A percentile compares a stretch with the other conserved stretches of the same genome.
Evolutionary conservation across 2,888 invertebrate species (phyloP).

Genomic region (Mythimna lalbum): DNA sequence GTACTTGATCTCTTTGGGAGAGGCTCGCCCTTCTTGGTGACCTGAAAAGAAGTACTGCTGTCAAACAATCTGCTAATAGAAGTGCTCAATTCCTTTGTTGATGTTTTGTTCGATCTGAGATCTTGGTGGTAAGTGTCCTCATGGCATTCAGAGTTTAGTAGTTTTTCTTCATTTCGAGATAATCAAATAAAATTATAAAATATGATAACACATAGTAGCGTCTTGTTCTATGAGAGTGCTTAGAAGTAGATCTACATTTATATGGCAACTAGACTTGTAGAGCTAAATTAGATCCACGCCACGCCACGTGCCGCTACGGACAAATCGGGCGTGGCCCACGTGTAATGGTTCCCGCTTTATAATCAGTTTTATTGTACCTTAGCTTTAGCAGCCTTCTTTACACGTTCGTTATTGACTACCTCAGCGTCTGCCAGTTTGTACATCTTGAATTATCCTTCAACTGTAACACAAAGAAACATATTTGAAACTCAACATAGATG

Average conservation of each 20-base stretch:
- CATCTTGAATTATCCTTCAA: constrained; percentile 98
- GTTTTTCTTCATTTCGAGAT: constrained; percentile 82
- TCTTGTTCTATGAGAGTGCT: background rate
- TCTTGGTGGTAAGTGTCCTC: constrained; percentile 89
- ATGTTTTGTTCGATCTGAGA: constrained; percentile 83
- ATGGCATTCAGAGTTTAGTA: constrained; percentile 80
- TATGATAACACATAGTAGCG: too few relatives aligned
- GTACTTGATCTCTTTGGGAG: constrained; percentile 98
- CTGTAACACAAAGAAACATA: constrained; percentile 88
- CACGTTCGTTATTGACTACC: constrained; percentile 96
- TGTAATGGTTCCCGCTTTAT: too few relatives aligned
- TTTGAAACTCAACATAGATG: constrained; percentile 8
- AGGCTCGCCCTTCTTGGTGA: constrained; percentile 97
- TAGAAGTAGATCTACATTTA: background rate
- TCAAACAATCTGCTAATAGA: constrained; percentile 22
- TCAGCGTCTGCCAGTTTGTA: constrained; percentile 98
- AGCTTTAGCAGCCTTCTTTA: constrained; percentile 97
- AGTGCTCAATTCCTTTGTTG: rapidly evolving
- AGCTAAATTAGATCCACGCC: too few relatives aligned
- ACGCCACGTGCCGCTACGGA: too few relatives aligned
- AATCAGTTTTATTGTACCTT: constrained; percentile 83
- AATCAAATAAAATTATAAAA: too few relatives aligned
- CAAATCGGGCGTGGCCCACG: too few relatives aligned
- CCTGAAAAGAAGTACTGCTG: constrained; percentile 73
- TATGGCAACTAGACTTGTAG: too few relatives aligned